These are phyloP conservation scores for Hermaeophaga mercurialis DNA, from an alignment of 2,888 invertebrate species.

Conservation along the genomic window DNA sequence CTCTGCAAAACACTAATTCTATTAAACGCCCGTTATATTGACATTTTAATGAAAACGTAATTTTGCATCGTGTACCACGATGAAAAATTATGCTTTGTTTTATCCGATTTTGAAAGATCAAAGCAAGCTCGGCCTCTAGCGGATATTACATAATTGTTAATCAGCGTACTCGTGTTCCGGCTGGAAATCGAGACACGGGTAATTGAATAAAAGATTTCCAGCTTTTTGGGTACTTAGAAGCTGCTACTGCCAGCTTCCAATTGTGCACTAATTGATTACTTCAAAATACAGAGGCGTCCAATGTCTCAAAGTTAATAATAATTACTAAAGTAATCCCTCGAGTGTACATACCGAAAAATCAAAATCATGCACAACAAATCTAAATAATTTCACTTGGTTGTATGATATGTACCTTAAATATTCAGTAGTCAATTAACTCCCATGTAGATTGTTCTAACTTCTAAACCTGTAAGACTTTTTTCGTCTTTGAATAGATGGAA, in stretches of 20 bases:
- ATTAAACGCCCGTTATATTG: constrained; percentile 55
- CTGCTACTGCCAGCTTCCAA: constrained; percentile 30
- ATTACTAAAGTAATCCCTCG: no score
- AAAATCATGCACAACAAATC: no score
- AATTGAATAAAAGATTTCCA: constrained; percentile 45
- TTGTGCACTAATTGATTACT: constrained; percentile 32
- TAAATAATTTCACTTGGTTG: no score
- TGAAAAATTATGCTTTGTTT: constrained; percentile 51
- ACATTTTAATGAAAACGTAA: constrained; percentile 57
- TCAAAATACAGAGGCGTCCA: no score
- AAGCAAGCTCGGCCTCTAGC: constrained; percentile 40
- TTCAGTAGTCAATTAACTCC: no score
- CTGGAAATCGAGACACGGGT: constrained; percentile 37
- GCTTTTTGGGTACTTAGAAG: constrained; percentile 36
- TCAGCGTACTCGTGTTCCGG: constrained; percentile 39
- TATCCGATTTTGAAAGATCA: constrained; percentile 49
- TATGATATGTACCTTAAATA: no score
- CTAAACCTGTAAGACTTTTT: no score
- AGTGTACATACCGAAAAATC: no score
- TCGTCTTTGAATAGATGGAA: no score
- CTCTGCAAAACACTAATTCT: constrained; percentile 53
- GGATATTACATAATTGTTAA: constrained; percentile 46
- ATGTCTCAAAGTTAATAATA: no score
- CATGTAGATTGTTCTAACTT: no score
- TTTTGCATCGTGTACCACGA: constrained; percentile 44